A percentile compares a stretch with the other conserved stretches of the same genome.
phyloP scores from a whole-genome alignment of 2,797 vertebrate species.

The Pseudomugil gertrudae region DNA sequence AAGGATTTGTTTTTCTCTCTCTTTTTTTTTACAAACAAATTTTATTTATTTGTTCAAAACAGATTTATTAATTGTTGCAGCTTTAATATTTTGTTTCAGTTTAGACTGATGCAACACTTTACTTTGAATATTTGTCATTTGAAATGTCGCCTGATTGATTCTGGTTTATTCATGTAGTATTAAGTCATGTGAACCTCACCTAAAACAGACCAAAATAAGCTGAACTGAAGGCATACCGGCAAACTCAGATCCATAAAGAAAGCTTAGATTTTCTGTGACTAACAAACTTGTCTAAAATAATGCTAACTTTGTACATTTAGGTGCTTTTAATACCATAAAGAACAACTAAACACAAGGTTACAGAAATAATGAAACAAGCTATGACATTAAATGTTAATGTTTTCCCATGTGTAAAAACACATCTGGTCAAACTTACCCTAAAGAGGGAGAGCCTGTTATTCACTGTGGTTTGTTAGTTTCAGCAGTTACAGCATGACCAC shows the following conservation, averaged over 20 bases:
- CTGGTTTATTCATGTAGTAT: constrained; percentile 5
- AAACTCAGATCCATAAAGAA: neutral
- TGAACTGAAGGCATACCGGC: neutral
- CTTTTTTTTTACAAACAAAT: constrained; percentile 44
- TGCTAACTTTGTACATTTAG: too few species aligned
- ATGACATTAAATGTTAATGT: neutral
- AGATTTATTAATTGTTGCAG: constrained; percentile 64
- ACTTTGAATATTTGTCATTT: constrained; percentile 61
- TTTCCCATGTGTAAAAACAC: neutral
- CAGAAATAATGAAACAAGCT: neutral
- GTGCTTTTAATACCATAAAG: too few species aligned
- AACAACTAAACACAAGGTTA: neutral
- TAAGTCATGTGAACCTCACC: neutral
- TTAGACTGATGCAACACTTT: constrained; percentile 54
- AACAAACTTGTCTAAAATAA: neutral
- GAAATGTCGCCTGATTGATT: constrained; percentile 13
- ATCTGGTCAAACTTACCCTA: neutral
- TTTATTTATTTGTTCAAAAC: constrained; percentile 80
- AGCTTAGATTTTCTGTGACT: neutral
- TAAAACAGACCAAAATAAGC: neutral
- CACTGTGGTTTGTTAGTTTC: neutral
- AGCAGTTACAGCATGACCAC: constrained; percentile 1
- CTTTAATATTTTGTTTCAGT: constrained; percentile 56
- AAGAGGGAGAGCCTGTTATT: neutral
- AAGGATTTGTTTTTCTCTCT: constrained; percentile 60